Evolutionary conservation across 1,140 invertebrate species (phyloP).

Genomic region (Macrostomum lignano): DNA sequence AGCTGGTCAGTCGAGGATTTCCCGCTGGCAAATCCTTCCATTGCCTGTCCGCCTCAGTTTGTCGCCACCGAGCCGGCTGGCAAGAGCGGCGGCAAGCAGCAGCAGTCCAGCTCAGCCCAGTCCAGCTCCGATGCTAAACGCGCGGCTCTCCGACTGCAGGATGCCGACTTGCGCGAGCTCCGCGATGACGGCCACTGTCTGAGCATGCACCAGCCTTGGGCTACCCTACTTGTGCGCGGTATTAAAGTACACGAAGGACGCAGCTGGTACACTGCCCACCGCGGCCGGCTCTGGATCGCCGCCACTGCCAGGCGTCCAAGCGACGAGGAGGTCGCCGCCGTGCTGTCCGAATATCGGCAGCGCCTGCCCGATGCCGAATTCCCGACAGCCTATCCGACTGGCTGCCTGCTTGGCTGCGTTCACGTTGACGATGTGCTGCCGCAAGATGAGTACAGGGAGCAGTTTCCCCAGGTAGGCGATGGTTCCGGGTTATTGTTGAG

Average conservation of each 20-base stretch:
- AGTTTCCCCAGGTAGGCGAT: too few relatives aligned
- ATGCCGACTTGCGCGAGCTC: too few relatives aligned
- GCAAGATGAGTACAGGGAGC: slow-evolving; percentile 46
- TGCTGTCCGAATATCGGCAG: slow-evolving; percentile 49
- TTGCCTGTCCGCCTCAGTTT: too few relatives aligned
- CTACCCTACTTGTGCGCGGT: slow-evolving; percentile 54
- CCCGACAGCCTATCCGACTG: slow-evolving; percentile 49
- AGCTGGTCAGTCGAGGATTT: too few relatives aligned
- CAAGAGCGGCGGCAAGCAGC: too few relatives aligned
- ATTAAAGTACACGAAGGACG: slow-evolving; percentile 77
- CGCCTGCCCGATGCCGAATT: too few relatives aligned
- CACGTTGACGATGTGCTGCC: slow-evolving; percentile 49
- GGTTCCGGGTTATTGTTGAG: too few relatives aligned
- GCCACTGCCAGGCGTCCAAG: slow-evolving; percentile 45
- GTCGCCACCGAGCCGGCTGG: too few relatives aligned
- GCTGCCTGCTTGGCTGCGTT: slow-evolving; percentile 64
- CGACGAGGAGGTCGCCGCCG: slow-evolving; percentile 37
- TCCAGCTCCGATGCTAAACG: too few relatives aligned
- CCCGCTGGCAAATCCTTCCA: too few relatives aligned
- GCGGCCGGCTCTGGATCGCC: slow-evolving; percentile 74
- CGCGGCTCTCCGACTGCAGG: too few relatives aligned
- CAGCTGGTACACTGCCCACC: slow-evolving; percentile 60
- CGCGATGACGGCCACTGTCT: slow-evolving; percentile 57
- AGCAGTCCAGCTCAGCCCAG: too few relatives aligned
- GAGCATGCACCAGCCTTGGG: slow-evolving; percentile 82